Conservation (phyloP, 2,888 invertebrate genomes). For the Hypselothyrea guttata region DNA sequence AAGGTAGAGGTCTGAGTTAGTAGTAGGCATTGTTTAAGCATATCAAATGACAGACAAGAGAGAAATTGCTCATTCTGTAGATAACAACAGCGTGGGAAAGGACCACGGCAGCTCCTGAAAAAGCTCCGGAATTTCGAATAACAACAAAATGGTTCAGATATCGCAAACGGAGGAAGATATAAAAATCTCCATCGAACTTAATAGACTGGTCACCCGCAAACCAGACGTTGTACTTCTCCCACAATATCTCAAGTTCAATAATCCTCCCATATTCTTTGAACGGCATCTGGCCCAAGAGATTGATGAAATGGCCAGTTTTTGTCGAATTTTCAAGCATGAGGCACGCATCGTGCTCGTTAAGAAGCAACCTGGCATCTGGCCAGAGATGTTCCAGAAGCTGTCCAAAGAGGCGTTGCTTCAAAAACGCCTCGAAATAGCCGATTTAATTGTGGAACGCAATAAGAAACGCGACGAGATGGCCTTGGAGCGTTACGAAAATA, state of each 20-base stretch:
- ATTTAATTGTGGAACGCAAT: constrained; percentile 76
- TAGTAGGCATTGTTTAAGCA: constrained; percentile 44
- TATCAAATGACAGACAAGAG: constrained; percentile 27
- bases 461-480: constrained; percentile 79
- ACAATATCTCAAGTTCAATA: constrained; percentile 80
- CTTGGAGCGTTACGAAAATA: constrained; percentile 75
- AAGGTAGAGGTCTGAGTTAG: constrained; percentile 10
- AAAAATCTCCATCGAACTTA: constrained; percentile 80
- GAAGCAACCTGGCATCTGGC: constrained; percentile 79
- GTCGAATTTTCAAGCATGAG: constrained; percentile 80
- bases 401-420: constrained; percentile 74
- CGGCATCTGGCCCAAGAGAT: constrained; percentile 80
- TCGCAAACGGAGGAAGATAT: constrained; percentile 81
- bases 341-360: constrained; percentile 80
- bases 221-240: constrained; percentile 81
- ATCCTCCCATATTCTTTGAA: constrained; percentile 81
- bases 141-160: constrained; percentile 78
- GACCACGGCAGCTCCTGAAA: constrained; percentile 18
- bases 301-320: constrained; percentile 80
- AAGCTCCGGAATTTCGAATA: not conserved
- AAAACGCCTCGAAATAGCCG: constrained; percentile 79
- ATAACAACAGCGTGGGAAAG: constrained; percentile 34
- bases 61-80: constrained; percentile 37
- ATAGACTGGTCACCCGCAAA: constrained; percentile 75
- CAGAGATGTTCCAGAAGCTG: constrained; percentile 78